Evolutionary conservation across 2,888 invertebrate species (phyloP).

Genomic region (Pomacea canaliculata): DNA sequence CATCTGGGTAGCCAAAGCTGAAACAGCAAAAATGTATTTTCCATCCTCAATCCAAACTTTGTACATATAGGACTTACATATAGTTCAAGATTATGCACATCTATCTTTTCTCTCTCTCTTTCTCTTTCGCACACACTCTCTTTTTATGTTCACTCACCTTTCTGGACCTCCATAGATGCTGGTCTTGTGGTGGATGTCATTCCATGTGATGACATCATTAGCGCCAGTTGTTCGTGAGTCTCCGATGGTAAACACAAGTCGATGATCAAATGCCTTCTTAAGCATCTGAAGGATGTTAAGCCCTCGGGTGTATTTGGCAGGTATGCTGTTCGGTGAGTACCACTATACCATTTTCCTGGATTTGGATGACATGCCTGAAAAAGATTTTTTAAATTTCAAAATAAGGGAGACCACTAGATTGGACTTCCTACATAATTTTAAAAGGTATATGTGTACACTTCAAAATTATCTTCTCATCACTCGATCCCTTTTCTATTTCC

Average conservation of each 20-base stretch:
- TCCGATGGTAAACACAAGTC: constrained; percentile 61
- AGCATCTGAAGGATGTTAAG: constrained; percentile 48
- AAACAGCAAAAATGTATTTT: constrained; percentile 19
- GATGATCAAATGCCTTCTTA: constrained; percentile 52
- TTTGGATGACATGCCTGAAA: constrained; percentile 48
- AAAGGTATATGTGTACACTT: too few relatives aligned
- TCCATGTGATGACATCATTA: constrained; percentile 57
- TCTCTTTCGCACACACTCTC: too few relatives aligned
- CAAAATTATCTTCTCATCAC: too few relatives aligned
- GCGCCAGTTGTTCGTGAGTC: constrained; percentile 55
- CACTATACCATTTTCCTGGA: constrained; percentile 53
- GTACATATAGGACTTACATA: neutral
- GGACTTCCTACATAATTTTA: too few relatives aligned
- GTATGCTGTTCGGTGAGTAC: constrained; percentile 51
- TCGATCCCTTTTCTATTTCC: too few relatives aligned
- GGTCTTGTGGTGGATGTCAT: constrained; percentile 66
- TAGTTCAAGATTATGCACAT: neutral
- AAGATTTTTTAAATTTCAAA: neutral
- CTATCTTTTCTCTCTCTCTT: too few relatives aligned
- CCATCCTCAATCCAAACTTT: too few relatives aligned
- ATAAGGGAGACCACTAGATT: neutral
- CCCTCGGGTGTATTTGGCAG: constrained; percentile 56
- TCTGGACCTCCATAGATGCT: constrained; percentile 49
- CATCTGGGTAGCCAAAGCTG: constrained; percentile 62
- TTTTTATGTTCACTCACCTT: constrained; percentile 34